Evolutionary conservation across 2,113 vertebrate species (phyloP), one percentile per base, ranked within the genome.

Genomic region (Podilymbus podiceps): DNA sequence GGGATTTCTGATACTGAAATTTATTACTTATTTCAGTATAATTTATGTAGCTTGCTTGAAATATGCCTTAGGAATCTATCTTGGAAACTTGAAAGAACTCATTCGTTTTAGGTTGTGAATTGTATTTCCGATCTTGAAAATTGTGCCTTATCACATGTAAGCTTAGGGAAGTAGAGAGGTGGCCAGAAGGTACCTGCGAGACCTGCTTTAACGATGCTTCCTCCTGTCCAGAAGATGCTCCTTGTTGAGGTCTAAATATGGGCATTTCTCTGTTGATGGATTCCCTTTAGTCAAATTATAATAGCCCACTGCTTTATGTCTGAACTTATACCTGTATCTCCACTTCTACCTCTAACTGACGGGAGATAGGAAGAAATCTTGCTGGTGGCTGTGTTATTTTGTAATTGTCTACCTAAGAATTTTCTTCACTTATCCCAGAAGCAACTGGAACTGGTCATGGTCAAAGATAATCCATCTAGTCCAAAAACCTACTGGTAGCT

Each of bases 181-280:
- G 15, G 20, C 18, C 40, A 53, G 55, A 68, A 60, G 21, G 14
- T 28, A 28, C 23, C 35, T 3, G 1, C 1, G 1, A n/a, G 40
- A 47, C 19, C 35, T 0, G 1, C 4, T 17, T 28, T 49, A 24
- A 13, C 49, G 38, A n/a, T n/a, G n/a, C n/a, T n/a, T n/a, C n/a
- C 17, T 81, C 24, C 40, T 60, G 5, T 69, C 56, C 63, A 47
- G 62, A 85, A 50, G 22, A 15, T 73, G 22, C 38, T 30, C 11
- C 31, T 24, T 80, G 6, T 8, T 86, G 42, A 58, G 13, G 15
- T 72, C 30, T 69, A 19, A 56, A 35, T 28, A 21, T 0, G 1
- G 18, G 8, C 40, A 42, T 87, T 87, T 75, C 14, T 53, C 22
- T 71, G 31, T 55, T 76, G 30, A 35, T 1, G 0, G 59, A 46